phyloP scores from a whole-genome alignment of 2,888 invertebrate genomes.

The Opisthograptis luteolata region DNA sequence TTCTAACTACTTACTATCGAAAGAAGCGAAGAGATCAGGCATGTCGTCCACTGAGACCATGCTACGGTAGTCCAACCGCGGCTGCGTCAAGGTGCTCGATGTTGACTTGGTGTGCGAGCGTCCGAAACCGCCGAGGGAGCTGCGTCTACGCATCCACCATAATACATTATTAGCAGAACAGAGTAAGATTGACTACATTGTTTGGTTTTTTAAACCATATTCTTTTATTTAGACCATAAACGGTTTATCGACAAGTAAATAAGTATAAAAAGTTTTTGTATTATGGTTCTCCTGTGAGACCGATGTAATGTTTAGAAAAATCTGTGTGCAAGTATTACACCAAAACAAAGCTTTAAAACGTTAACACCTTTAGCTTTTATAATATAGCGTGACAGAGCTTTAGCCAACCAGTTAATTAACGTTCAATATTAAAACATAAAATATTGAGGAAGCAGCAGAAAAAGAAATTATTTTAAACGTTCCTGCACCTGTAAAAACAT shows the following conservation, averaged over 20 bases:
- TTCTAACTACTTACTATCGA: constrained; percentile 98
- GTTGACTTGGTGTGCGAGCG: constrained; percentile 88
- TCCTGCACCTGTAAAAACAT: constrained; percentile 30
- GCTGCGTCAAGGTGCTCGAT: constrained; percentile 85
- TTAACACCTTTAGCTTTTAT: neutral
- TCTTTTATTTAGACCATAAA: too few species aligned
- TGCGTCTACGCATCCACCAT: constrained; percentile 85
- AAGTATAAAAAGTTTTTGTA: too few species aligned
- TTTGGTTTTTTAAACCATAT: too few species aligned
- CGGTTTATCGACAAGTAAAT: too few species aligned
- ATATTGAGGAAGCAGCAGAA: constrained; percentile 12
- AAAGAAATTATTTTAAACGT: neutral
- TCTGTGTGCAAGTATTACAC: too few species aligned
- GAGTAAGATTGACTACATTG: neutral
- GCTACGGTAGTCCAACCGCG: constrained; percentile 94
- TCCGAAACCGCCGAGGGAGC: constrained; percentile 94
- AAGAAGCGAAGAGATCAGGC: constrained; percentile 97
- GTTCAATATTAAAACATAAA: neutral
- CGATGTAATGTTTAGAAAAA: too few species aligned
- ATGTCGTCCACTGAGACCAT: constrained; percentile 98
- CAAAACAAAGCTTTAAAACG: neutral
- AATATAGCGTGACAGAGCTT: neutral
- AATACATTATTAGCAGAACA: constrained; percentile 9
- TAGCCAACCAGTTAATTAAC: neutral
- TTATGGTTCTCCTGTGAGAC: too few species aligned